Conservation (phyloP, 23 tunicate species). For the Trididemnum nubilum region DNA sequence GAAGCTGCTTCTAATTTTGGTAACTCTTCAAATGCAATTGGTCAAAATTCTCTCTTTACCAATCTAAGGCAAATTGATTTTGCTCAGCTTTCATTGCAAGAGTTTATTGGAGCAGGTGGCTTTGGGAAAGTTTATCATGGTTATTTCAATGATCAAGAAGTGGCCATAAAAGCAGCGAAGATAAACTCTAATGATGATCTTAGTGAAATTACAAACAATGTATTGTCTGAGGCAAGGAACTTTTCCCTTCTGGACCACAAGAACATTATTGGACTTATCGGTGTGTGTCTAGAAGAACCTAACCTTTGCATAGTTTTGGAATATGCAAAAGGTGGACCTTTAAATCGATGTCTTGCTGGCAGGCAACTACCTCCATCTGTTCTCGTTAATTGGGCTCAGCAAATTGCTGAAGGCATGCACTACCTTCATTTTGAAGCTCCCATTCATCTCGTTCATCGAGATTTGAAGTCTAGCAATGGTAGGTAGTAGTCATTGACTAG, state of each 20-base stretch:
- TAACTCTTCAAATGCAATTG: neutral
- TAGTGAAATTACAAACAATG: constrained; percentile 45
- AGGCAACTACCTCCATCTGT: constrained; percentile 80
- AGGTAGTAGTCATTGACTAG: no score
- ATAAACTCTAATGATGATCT: constrained; percentile 69
- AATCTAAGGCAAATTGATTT: constrained; percentile 56
- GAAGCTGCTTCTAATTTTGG: no score
- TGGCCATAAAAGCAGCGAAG: constrained; percentile 92
- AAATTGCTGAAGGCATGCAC: constrained; percentile 94
- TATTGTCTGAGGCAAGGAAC: constrained; percentile 64
- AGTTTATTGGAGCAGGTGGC: constrained; percentile 94
- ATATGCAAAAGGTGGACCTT: constrained; percentile 94
- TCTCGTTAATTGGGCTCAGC: constrained; percentile 90
- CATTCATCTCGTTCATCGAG: constrained; percentile 85
- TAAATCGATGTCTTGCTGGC: constrained; percentile 73
- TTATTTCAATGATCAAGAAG: constrained; percentile 63
- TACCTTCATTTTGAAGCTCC: constrained; percentile 86
- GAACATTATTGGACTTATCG: constrained; percentile 81
- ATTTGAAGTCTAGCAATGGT: constrained; percentile 98
- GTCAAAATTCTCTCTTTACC: neutral
- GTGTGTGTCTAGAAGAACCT: constrained; percentile 72
- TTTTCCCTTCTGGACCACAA: constrained; percentile 79
- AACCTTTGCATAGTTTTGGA: constrained; percentile 90
- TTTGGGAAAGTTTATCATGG: constrained; percentile 98
- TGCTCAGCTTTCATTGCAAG: constrained; percentile 53